phyloP scores from a whole-genome alignment of 2,113 vertebrate genomes.

The Abramis brama region DNA sequence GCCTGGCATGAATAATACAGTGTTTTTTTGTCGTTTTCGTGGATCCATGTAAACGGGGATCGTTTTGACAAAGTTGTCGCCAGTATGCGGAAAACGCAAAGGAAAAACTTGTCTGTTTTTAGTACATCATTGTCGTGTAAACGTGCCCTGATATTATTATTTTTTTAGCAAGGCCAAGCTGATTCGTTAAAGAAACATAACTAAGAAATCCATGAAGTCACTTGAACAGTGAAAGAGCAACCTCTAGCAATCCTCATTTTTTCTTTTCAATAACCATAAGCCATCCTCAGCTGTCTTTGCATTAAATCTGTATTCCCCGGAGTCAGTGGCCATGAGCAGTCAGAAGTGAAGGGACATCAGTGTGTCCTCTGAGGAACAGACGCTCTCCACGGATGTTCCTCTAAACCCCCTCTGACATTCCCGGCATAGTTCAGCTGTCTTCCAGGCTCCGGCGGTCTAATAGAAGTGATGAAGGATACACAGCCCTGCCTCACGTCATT shows the following conservation, averaged over 20 bases:
- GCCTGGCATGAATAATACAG: too few relatives aligned
- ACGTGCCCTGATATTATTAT: too few relatives aligned
- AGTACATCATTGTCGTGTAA: too few relatives aligned
- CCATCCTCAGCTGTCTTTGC: neutral
- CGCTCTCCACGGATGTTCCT: constrained; percentile 45
- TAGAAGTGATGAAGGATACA: constrained; percentile 54
- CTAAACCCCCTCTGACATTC: constrained; percentile 58
- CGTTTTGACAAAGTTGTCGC: too few relatives aligned
- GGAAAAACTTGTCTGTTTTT: too few relatives aligned
- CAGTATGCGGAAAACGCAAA: too few relatives aligned
- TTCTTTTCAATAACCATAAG: neutral
- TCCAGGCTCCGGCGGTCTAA: constrained; percentile 47
- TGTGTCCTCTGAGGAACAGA: neutral
- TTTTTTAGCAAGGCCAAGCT: neutral
- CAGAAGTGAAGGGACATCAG: neutral
- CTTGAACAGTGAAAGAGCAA: neutral
- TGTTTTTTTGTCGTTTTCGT: too few relatives aligned
- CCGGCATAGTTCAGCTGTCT: constrained; percentile 56
- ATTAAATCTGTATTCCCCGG: neutral
- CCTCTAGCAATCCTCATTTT: too few relatives aligned
- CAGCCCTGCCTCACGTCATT: constrained; percentile 22
- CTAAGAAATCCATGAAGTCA: neutral
- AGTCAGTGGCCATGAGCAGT: constrained; percentile 7
- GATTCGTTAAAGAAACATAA: neutral
- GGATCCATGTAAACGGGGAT: too few relatives aligned